phyloP scores from a whole-genome alignment of 2,113 vertebrate species.

The Atlantisia rogersi region DNA sequence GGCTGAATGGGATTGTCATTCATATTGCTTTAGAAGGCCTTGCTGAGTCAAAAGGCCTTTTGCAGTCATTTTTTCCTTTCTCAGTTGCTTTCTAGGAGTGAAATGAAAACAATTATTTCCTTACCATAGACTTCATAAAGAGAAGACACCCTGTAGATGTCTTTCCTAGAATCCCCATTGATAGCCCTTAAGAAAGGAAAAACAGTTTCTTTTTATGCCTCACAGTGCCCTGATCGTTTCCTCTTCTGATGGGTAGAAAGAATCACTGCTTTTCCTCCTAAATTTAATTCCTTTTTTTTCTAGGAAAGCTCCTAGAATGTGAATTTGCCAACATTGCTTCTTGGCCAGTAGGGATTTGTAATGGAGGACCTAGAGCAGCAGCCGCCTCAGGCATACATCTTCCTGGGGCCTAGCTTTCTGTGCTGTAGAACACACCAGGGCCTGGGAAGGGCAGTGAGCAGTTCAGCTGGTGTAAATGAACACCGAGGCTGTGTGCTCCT shows the following conservation, averaged over 20 bases:
- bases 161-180: not conserved
- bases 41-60: not conserved
- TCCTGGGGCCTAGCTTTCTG: not conserved
- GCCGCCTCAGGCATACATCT: not conserved
- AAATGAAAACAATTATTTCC: not conserved
- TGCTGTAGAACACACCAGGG: not conserved
- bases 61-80: not conserved
- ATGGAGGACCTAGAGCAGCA: not conserved
- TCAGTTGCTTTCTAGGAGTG: not conserved
- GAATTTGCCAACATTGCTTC: not conserved
- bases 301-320: not conserved
- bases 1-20: not conserved
- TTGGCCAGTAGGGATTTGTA: slow-evolving; percentile 1
- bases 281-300: not conserved
- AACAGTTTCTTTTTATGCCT: not conserved
- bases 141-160: not conserved
- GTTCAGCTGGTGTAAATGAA: not conserved
- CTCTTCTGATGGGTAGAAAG: not conserved
- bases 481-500: not conserved
- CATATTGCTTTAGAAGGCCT: not conserved
- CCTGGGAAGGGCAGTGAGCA: not conserved
- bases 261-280: not conserved
- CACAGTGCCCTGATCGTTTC: not conserved
- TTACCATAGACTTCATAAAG: not conserved
- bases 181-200: not conserved